Conservation (phyloP, 2,113 vertebrate genomes). For the Eleginops maclovinus region DNA sequence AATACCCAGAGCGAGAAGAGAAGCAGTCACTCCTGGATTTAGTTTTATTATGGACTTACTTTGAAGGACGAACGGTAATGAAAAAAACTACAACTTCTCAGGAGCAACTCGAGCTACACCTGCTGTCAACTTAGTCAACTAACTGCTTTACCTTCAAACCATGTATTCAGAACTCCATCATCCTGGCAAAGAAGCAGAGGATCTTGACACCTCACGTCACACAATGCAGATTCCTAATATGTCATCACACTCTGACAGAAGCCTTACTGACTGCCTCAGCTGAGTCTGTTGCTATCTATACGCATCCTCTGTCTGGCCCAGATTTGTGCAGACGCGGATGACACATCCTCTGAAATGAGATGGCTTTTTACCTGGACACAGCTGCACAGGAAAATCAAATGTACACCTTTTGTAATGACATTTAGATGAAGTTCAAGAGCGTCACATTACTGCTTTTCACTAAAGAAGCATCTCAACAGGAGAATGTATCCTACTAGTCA, state of each 20-base stretch:
- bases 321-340: constrained; percentile 3
- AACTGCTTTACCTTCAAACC: not conserved
- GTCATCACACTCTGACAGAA: constrained; percentile 3
- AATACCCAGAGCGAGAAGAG: too few species aligned
- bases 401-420: constrained; percentile 5
- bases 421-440: constrained; percentile 5
- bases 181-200: not conserved
- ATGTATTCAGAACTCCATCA: not conserved
- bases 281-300: constrained; percentile 8
- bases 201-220: constrained; percentile 2
- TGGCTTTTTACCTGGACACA: constrained; percentile 33
- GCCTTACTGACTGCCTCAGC: constrained; percentile 10
- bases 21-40: not conserved
- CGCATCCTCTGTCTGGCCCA: not conserved
- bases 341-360: constrained; percentile 7
- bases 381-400: constrained; percentile 19
- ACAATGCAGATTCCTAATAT: constrained; percentile 4
- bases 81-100: too few species aligned
- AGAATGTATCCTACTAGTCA: not conserved
- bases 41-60: not conserved
- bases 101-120: not conserved
- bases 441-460: not conserved
- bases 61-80: not conserved
- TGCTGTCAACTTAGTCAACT: not conserved
- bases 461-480: not conserved